Percentiles rank a stretch among this genome's conserved stretches.
These are phyloP conservation scores for Brachyptera risi DNA, from an alignment of 2,888 invertebrate genomes.

Conservation along the genomic window DNA sequence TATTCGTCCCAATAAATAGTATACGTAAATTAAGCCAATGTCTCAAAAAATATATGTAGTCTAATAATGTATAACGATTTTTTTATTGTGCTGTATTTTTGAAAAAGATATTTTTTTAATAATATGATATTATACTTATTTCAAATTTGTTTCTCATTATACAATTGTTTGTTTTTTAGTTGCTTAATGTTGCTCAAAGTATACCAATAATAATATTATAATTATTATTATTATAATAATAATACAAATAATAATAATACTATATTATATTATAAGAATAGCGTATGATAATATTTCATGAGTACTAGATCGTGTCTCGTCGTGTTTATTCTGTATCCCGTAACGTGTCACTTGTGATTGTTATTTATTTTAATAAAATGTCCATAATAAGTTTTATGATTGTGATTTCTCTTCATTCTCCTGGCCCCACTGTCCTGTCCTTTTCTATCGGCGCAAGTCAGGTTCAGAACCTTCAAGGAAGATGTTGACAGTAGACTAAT, in stretches of 20 bases:
- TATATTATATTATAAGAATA: constrained; percentile 2
- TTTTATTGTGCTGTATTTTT: constrained; percentile 19
- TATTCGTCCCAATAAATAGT: constrained; percentile 19
- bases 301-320: constrained; percentile 15
- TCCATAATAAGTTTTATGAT: constrained; percentile 27
- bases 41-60: background rate
- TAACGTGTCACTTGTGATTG: constrained; percentile 28
- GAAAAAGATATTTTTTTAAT: constrained; percentile 9
- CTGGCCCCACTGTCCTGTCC: background rate
- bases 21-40: constrained; percentile 20
- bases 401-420: background rate
- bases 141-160: background rate
- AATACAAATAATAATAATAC: background rate
- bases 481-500: too few species aligned
- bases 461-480: background rate
- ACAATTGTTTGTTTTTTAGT: background rate
- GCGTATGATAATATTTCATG: background rate
- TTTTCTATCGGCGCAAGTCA: background rate
- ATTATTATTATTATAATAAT: background rate
- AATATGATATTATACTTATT: background rate
- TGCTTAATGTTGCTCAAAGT: constrained; percentile 19
- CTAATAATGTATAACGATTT: background rate
- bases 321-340: constrained; percentile 8
- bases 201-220: constrained; percentile 12
- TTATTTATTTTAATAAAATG: constrained; percentile 33